Percentiles rank a stretch among this genome's conserved stretches.
Evolutionary conservation across 2,888 invertebrate genomes (phyloP).

Genomic region (Drosophila quinaria): DNA sequence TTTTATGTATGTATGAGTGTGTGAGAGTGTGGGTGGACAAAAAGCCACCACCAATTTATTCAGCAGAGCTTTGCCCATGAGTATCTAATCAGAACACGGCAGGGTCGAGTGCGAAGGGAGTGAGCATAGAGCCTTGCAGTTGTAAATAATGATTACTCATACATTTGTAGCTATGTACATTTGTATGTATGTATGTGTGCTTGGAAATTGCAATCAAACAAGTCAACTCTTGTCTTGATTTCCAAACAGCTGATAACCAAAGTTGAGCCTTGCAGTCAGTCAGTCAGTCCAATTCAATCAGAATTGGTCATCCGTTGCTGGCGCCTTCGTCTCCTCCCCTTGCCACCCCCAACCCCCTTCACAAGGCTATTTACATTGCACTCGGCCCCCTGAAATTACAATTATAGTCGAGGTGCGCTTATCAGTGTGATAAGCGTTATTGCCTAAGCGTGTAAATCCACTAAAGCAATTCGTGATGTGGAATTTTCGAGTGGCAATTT

Average conservation of each 20-base stretch:
- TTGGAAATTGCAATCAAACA: constrained; percentile 32
- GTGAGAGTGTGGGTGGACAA: background rate
- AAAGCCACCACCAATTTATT: constrained; percentile 2
- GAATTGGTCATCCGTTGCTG: constrained; percentile 50
- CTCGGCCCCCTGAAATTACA: constrained; percentile 19
- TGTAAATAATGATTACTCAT: constrained; percentile 76
- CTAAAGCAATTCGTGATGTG: constrained; percentile 26
- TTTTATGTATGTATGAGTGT: background rate
- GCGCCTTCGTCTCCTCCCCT: constrained; percentile 9
- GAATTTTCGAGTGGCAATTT: constrained; percentile 54
- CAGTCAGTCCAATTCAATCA: constrained; percentile 21
- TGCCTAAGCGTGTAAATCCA: constrained; percentile 30
- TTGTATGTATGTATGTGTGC: background rate
- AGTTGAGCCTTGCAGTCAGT: constrained; percentile 51
- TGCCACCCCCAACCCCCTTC: background rate
- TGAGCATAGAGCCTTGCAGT: constrained; percentile 45
- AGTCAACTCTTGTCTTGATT: constrained; percentile 75
- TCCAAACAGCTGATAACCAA: constrained; percentile 73
- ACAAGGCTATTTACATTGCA: constrained; percentile 32
- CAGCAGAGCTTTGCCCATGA: constrained; percentile 19
- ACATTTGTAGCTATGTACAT: background rate
- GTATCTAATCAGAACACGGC: constrained; percentile 42
- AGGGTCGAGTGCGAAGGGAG: constrained; percentile 11
- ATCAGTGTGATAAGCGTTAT: constrained; percentile 29
- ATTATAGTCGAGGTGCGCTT: constrained; percentile 36